Evolutionary conservation across 2,888 invertebrate genomes (phyloP), one percentile per base, ranked within the genome.

Genomic region (Latrodectus elegans): DNA sequence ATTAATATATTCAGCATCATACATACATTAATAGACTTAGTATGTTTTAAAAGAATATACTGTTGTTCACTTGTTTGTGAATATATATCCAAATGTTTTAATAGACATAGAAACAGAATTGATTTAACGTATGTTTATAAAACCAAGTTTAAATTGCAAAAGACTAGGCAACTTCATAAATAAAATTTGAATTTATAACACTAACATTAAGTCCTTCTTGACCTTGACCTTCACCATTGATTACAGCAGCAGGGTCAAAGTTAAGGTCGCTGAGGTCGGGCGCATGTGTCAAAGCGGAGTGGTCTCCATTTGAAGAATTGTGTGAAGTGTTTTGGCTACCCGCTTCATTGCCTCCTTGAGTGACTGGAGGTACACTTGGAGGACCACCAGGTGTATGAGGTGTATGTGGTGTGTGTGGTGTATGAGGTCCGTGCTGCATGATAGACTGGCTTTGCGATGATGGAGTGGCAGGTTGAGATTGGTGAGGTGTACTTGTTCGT

Each of bases 191-290:
- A 38, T 38, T 38, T 38, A 6, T 38, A 38, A 38, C 15, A 95
- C 97, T 96, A 93, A 97, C 97, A 94, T 97, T 97, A 91, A 98
- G 94, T 90, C 95, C 95, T 93, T 97, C 97, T 92, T 95, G 95
- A 67, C 95, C 91, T 94, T 89, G 95, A 90, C 96, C 96, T 92
- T 97, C 97, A 84, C 97, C 97, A 91, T 97, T 97, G 81, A 97
- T 97, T 91, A 97, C 96, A 90, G 97, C 96, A 90, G 97, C 95
- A 64, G 97, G 97, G 93, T 97, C 97, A 92, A 98, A 97, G 93
- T 96, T 96, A 91, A 97, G 94, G 93, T 97, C 97, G 74, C 90
- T 84, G 22, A 90, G 77, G 76, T 89, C 89, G 4, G 88, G 89
- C 11, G 86, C 86, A 68, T 84, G 79, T 4, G 88, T 60, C 55